These are phyloP conservation scores for Phymatocera aterrima DNA, from an alignment of 2,888 invertebrate species.

Conservation along the genomic window DNA sequence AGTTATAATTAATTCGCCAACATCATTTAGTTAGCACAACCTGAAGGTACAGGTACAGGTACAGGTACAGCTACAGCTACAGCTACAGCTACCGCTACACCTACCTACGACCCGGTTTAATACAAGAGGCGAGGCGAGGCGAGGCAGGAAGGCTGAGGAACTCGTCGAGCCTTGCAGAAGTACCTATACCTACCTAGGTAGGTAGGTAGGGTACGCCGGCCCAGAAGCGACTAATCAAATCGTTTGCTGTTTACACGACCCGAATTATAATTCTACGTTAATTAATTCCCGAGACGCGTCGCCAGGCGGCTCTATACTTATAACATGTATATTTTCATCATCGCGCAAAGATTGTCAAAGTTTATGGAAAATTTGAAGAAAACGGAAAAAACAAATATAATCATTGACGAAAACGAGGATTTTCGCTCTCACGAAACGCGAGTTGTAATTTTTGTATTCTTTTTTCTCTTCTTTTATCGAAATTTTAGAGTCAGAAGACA, in stretches of 20 bases:
- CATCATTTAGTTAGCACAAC: constrained; percentile 41
- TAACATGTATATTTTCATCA: too few relatives aligned
- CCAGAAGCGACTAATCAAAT: constrained; percentile 40
- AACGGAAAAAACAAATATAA: too few relatives aligned
- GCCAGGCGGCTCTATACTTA: background rate
- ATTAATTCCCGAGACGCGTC: constrained; percentile 35
- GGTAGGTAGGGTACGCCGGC: background rate
- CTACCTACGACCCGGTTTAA: background rate
- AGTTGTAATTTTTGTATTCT: too few relatives aligned
- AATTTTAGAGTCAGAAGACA: too few relatives aligned
- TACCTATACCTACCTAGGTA: too few relatives aligned
- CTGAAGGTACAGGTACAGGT: background rate
- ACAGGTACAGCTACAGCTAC: background rate
- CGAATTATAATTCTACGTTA: constrained; percentile 44
- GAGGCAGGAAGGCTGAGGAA: constrained; percentile 5
- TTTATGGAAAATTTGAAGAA: too few relatives aligned
- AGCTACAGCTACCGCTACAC: too few relatives aligned
- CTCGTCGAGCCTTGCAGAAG: too few relatives aligned
- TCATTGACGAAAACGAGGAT: too few relatives aligned
- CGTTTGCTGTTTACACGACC: constrained; percentile 44
- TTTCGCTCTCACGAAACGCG: too few relatives aligned
- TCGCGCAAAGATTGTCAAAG: too few relatives aligned
- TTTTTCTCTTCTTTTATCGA: too few relatives aligned
- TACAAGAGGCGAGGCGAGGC: background rate
- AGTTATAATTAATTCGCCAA: constrained; percentile 46